Base-by-base conservation (phyloP, 2,113 vertebrate species). In the Uropsilus gracilis region DNA sequence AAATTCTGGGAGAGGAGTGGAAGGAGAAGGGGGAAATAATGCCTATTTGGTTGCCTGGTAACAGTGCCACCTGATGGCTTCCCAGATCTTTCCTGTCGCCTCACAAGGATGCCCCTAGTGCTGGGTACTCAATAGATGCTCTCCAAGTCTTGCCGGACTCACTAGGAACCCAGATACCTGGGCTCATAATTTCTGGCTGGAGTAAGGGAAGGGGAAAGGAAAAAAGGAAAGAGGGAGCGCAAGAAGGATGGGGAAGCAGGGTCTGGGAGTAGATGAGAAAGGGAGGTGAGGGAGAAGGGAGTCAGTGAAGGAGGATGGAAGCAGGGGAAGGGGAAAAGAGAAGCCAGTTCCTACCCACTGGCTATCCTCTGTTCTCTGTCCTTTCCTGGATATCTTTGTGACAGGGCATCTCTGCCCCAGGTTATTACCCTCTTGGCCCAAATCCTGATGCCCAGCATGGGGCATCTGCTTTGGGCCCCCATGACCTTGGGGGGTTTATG, bases 21-120 rank as follows among this genome's bases (percentile, higher is more conserved):
- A 69, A 20, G 28, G 32, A 39, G 42, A 10, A 26, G 28, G 6
- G 46, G 32, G 8, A n/a, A 61, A 26, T 59, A 42, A 86, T 42
- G 69, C 75, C 24, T 37, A 48, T 68, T 73, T 6, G 12, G 63
- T 71, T 90, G 72, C 93, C 85, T 95, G 76, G 87, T 37, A 73
- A 89, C 76, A 37, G 68, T n/a, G 59, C 20, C 91, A 37, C 32
- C 50, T 9, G 26, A 76, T 86, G 44, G 55, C 30, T 37, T 48
- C 39, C 73, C 22, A 34, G 44, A 44, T 61, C 48, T 64, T 81
- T 30, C 55, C 66, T 66, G 32, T 42, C 28, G 13, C 63, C 24
- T 80, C 7, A 0, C 16, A 7, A 69, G 80, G 50, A 59, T n/a
- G 64, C 59, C 48, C 42, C 28, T 55, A 2, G 42, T 11, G 44